These are phyloP conservation scores for Xanthorhoe designata DNA, from an alignment of 2,888 invertebrate species.

Conservation along the genomic window DNA sequence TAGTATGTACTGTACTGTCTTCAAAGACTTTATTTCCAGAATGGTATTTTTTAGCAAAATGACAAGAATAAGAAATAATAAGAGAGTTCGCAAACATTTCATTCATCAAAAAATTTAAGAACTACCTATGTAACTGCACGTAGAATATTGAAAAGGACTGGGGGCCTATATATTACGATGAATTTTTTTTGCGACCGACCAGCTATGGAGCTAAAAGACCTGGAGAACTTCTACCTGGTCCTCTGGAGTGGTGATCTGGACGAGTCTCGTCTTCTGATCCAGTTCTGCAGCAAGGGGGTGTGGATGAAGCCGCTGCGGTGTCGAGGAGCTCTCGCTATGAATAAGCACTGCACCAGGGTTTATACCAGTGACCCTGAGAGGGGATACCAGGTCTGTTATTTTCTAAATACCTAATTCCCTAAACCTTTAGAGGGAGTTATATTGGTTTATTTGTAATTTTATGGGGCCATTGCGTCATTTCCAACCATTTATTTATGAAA, in stretches of 20 bases:
- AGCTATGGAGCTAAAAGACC: conserved; percentile 90
- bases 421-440: too few relatives aligned
- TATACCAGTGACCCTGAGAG: conserved; percentile 89
- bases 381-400: conserved; percentile 81
- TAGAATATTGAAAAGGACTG: too few relatives aligned
- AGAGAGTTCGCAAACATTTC: too few relatives aligned
- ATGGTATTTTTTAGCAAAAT: too few relatives aligned
- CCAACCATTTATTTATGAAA: too few relatives aligned
- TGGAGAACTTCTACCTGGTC: conserved; percentile 89
- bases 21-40: too few relatives aligned
- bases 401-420: background rate
- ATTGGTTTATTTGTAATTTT: too few relatives aligned
- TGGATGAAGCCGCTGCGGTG: conserved; percentile 86
- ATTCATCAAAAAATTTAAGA: too few relatives aligned
- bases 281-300: conserved; percentile 83
- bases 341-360: conserved; percentile 87
- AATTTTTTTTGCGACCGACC: background rate
- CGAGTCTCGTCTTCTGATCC: conserved; percentile 89
- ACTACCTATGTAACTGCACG: too few relatives aligned
- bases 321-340: conserved; percentile 89
- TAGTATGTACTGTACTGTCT: conserved; percentile 76
- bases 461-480: too few relatives aligned
- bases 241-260: conserved; percentile 94
- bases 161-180: background rate
- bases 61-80: too few relatives aligned